Evolutionary conservation across 2,113 vertebrate genomes (phyloP).

Genomic region (Pygoscelis adeliae): DNA sequence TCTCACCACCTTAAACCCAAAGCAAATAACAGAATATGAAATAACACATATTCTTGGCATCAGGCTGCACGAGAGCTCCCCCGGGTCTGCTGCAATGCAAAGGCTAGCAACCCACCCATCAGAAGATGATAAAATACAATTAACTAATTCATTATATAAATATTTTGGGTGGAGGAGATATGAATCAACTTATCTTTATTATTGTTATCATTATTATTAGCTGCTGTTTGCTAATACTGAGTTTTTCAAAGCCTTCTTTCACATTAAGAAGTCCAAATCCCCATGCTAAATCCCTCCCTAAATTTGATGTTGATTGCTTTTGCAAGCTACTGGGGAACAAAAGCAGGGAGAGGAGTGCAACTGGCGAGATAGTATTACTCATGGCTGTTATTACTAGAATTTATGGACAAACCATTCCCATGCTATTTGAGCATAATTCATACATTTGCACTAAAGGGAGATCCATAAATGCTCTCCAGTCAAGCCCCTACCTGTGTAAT

Average conservation of each 20-base stretch:
- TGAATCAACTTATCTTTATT: background rate
- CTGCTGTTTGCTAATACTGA: background rate
- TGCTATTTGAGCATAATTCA: background rate
- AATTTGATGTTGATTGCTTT: background rate
- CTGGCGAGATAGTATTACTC: background rate
- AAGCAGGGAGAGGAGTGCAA: background rate
- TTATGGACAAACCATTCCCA: background rate
- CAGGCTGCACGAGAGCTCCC: background rate
- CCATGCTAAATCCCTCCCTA: background rate
- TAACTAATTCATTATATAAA: constrained; percentile 23
- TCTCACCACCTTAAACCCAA: constrained; percentile 35
- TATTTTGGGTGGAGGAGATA: background rate
- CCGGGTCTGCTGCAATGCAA: background rate
- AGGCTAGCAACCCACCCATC: background rate
- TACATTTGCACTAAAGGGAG: background rate
- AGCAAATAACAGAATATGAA: constrained; percentile 51
- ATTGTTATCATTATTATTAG: background rate
- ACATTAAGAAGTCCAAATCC: background rate
- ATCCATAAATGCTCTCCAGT: background rate
- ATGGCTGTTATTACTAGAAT: background rate
- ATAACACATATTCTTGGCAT: constrained; percentile 31
- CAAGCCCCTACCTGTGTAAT: background rate
- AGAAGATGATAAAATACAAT: background rate
- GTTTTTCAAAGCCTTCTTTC: constrained; percentile 4
- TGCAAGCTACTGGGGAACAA: background rate